Conservation (phyloP, 2,797 vertebrate genomes). For the Bovichtus diacanthus region DNA sequence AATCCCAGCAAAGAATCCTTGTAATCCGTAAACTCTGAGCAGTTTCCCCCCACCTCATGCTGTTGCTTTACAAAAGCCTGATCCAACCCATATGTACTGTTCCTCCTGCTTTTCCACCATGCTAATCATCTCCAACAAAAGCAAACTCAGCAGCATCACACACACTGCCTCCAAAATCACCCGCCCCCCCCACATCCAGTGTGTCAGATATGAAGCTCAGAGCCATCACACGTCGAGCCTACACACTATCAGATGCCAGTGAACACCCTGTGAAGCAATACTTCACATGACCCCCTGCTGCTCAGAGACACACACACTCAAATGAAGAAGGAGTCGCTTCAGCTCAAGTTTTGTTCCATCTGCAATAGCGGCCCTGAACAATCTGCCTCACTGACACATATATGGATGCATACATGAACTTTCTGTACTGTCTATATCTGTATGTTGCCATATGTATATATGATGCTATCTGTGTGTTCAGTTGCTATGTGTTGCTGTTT, state of each 20-base stretch:
- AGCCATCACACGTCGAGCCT: not conserved
- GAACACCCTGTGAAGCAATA: not conserved
- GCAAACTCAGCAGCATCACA: not conserved
- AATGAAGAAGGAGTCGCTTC: too few species aligned
- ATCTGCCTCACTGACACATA: too few species aligned
- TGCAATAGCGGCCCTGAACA: too few species aligned
- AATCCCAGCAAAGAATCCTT: not conserved
- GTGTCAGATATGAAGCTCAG: not conserved
- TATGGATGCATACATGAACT: too few species aligned
- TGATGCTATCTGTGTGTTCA: too few species aligned
- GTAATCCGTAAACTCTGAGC: not conserved
- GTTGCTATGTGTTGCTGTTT: too few species aligned
- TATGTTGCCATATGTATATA: too few species aligned
- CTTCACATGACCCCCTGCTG: not conserved
- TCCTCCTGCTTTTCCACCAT: not conserved
- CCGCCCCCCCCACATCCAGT: too few species aligned
- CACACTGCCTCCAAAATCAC: not conserved
- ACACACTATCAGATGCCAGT: not conserved
- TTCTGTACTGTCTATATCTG: too few species aligned
- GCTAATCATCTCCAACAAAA: not conserved
- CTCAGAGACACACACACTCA: too few species aligned
- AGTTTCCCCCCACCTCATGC: not conserved
- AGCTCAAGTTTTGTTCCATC: too few species aligned
- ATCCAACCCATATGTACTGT: not conserved
- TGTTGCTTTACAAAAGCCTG: too few species aligned